These are phyloP conservation scores for Troides helena DNA, from an alignment of 2,888 invertebrate species.

Conservation along the genomic window DNA sequence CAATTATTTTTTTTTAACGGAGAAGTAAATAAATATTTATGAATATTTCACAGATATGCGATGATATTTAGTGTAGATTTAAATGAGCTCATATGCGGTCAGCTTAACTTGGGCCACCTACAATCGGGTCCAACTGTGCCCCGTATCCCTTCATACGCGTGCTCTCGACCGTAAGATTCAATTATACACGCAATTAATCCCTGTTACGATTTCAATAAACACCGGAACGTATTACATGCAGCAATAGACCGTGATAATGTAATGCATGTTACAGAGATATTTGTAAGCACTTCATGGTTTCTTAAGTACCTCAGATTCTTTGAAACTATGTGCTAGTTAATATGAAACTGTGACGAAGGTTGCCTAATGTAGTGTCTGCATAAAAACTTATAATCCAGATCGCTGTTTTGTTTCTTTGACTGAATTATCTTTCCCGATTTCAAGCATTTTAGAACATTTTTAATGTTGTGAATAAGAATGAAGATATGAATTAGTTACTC, in stretches of 20 bases:
- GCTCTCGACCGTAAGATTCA: conserved; percentile 50
- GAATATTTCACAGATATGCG: neutral
- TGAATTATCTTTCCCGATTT: too few relatives aligned
- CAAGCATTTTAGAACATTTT: too few relatives aligned
- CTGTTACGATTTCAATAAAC: conserved; percentile 45
- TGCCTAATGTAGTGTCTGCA: too few relatives aligned
- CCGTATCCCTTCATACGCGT: conserved; percentile 38
- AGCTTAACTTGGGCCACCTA: conserved; percentile 47
- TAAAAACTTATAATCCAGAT: too few relatives aligned
- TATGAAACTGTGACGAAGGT: neutral
- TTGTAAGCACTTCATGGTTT: conserved; percentile 3
- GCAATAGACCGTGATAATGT: conserved; percentile 21
- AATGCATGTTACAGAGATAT: conserved; percentile 15
- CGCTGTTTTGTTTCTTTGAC: too few relatives aligned
- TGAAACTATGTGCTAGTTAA: neutral
- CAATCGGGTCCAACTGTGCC: conserved; percentile 40
- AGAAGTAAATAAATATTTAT: neutral
- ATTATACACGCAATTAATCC: conserved; percentile 57
- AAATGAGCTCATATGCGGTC: conserved; percentile 47
- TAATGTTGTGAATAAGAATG: too few relatives aligned
- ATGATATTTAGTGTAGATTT: neutral
- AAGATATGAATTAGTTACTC: too few relatives aligned
- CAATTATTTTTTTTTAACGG: too few relatives aligned
- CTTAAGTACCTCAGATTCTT: neutral
- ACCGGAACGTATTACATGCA: conserved; percentile 23